These are phyloP conservation scores for Rhysida immarginata DNA, from an alignment of 1,140 invertebrate species.

Conservation along the genomic window DNA sequence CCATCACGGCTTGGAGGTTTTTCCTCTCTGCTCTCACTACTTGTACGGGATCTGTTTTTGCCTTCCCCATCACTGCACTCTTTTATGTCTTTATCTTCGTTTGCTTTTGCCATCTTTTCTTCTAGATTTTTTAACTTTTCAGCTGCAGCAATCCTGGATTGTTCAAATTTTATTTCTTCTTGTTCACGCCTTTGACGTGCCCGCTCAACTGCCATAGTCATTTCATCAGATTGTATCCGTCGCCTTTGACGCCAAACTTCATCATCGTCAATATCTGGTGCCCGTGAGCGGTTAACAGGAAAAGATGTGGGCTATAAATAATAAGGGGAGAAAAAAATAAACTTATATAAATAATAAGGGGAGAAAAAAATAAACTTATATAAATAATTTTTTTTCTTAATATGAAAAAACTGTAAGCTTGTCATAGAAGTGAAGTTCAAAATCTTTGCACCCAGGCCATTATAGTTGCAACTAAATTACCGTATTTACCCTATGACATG, in stretches of 20 bases:
- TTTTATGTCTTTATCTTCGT: conserved; percentile 22
- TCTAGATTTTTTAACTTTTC: conserved; percentile 46
- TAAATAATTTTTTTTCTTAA: no score
- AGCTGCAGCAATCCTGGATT: conserved; percentile 36
- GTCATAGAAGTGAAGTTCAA: no score
- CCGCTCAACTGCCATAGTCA: conserved; percentile 51
- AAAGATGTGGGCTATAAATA: conserved; percentile 12
- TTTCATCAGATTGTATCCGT: conserved; percentile 45
- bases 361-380: neutral
- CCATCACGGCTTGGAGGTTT: conserved; percentile 17
- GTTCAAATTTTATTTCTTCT: conserved; percentile 57
- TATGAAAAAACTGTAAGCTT: no score
- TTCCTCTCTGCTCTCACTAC: conserved; percentile 37
- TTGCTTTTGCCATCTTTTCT: conserved; percentile 35
- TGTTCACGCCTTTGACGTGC: conserved; percentile 62
- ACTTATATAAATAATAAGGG: neutral
- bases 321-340: neutral
- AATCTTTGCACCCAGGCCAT: no score
- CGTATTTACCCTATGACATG: no score
- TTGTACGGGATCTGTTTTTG: conserved; percentile 41
- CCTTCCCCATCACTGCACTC: conserved; percentile 22
- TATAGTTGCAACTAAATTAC: no score
- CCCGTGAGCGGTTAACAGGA: conserved; percentile 14
- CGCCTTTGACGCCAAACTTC: conserved; percentile 53
- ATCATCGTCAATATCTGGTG: conserved; percentile 41